Evolutionary conservation across 2,113 vertebrate genomes (phyloP).

Genomic region (Cyanoramphus novaezelandiae): DNA sequence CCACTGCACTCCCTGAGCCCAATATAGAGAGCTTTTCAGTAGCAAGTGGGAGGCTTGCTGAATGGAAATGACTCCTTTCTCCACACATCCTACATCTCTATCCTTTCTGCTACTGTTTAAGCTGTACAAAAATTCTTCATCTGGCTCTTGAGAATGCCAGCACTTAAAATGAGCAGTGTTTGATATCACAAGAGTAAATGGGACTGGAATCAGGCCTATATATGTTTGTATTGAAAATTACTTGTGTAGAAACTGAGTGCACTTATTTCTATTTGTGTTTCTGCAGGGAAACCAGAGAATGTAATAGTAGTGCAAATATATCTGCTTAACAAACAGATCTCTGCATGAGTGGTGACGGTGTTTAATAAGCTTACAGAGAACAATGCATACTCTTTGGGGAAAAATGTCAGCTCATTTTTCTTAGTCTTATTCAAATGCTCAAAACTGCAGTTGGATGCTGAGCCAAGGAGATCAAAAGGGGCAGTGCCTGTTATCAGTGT

Average conservation of each 20-base stretch:
- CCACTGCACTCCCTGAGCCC: background rate
- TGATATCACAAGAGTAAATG: background rate
- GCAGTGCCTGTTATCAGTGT: background rate
- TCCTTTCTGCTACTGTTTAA: constrained; percentile 37
- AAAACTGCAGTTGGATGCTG: background rate
- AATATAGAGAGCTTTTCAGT: background rate
- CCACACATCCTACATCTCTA: constrained; percentile 22
- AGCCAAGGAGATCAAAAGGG: background rate
- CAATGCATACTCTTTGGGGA: background rate
- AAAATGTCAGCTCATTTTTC: background rate
- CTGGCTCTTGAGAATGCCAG: background rate
- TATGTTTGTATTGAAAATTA: background rate
- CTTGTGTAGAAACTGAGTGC: background rate
- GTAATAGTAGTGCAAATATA: background rate
- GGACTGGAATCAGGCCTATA: background rate
- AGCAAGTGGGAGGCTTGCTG: constrained; percentile 32
- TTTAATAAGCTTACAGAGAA: background rate
- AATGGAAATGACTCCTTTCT: constrained; percentile 37
- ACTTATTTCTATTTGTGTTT: background rate
- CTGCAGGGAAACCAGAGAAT: background rate
- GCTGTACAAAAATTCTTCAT: constrained; percentile 28
- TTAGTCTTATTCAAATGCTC: background rate
- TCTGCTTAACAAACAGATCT: background rate
- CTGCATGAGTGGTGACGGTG: background rate
- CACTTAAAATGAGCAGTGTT: constrained; percentile 30